phyloP scores from a whole-genome alignment of 2,888 invertebrate species.

The Drosophila ustulata region DNA sequence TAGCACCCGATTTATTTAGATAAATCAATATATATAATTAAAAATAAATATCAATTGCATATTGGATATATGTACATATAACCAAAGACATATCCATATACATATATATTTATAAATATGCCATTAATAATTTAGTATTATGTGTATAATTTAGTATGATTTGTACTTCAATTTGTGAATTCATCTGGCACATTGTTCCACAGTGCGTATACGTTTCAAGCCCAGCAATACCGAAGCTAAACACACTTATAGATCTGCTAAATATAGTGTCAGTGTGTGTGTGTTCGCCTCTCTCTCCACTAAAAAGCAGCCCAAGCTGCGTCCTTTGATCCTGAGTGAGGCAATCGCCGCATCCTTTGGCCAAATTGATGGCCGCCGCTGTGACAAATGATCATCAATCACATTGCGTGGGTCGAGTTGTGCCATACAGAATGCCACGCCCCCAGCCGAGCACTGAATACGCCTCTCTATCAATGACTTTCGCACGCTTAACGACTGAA shows the following conservation, averaged over 20 bases:
- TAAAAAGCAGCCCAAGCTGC: background rate
- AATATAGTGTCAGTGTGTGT: constrained; percentile 6
- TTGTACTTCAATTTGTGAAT: background rate
- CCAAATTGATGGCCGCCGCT: constrained; percentile 66
- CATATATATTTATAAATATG: too few species aligned
- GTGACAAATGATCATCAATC: constrained; percentile 81
- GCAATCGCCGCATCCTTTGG: constrained; percentile 67
- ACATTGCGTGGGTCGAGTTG: constrained; percentile 59
- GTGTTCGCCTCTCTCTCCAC: constrained; percentile 2
- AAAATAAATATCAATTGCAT: too few species aligned
- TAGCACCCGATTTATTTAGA: too few species aligned
- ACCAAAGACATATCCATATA: too few species aligned
- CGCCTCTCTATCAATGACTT: constrained; percentile 41
- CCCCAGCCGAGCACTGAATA: background rate
- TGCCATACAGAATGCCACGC: constrained; percentile 30
- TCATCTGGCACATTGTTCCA: constrained; percentile 20
- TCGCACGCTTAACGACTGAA: constrained; percentile 76
- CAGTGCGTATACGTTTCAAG: constrained; percentile 29
- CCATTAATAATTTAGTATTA: too few species aligned
- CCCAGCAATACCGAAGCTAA: constrained; percentile 23
- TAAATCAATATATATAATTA: too few species aligned
- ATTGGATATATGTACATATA: too few species aligned
- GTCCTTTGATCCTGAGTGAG: background rate
- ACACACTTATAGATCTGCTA: constrained; percentile 24
- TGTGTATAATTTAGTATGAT: too few species aligned